phyloP scores from a whole-genome alignment of 2,888 invertebrate genomes.

The Caenorhabditis sp. region DNA sequence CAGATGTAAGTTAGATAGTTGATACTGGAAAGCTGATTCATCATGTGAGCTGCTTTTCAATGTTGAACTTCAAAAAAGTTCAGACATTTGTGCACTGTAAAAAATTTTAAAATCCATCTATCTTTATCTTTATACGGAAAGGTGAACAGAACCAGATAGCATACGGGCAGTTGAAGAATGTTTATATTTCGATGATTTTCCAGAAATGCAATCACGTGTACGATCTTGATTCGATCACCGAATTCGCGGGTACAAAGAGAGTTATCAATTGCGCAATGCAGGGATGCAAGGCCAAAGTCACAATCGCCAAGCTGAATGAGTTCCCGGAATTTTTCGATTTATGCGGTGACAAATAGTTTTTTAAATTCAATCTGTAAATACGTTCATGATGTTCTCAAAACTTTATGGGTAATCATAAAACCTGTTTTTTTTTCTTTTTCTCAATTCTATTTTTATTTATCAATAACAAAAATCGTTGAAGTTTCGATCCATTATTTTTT shows the following conservation, averaged over 20 bases:
- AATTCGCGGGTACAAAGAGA: constrained; percentile 18
- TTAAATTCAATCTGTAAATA: neutral
- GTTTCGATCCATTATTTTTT: neutral
- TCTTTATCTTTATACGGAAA: too few relatives aligned
- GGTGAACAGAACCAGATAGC: too few relatives aligned
- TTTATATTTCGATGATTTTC: too few relatives aligned
- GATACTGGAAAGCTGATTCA: too few relatives aligned
- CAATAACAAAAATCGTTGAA: neutral
- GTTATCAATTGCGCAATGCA: constrained; percentile 26
- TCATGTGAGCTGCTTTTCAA: too few relatives aligned
- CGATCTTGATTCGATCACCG: constrained; percentile 20
- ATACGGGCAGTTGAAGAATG: too few relatives aligned
- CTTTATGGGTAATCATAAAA: constrained; percentile 2
- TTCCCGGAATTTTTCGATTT: constrained; percentile 29
- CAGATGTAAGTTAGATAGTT: constrained; percentile 32
- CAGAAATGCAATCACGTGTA: constrained; percentile 36
- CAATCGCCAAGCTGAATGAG: constrained; percentile 11
- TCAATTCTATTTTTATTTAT: neutral
- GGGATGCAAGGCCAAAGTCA: constrained; percentile 25
- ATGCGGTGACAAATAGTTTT: neutral
- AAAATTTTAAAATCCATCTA: too few relatives aligned
- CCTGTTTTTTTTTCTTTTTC: neutral
- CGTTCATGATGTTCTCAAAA: neutral
- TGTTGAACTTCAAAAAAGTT: too few relatives aligned
- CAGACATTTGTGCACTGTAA: too few relatives aligned